Evolutionary conservation across 1,140 invertebrate species (phyloP), one percentile per base, ranked within the genome.

Genomic region (Caerostris darwini): DNA sequence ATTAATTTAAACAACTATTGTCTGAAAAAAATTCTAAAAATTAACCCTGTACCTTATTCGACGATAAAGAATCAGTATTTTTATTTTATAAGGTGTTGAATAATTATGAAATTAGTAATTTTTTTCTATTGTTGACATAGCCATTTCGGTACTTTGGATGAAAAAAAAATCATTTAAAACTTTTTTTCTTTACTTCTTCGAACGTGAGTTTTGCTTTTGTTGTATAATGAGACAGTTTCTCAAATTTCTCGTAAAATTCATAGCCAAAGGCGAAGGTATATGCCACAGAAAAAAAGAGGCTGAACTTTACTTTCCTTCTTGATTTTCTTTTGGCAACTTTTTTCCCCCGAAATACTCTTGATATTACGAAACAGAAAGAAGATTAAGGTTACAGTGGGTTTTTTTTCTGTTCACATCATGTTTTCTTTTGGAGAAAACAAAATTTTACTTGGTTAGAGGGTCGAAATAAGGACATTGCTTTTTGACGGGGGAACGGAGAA

Each of bases 201-300:
- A 87, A 71, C 34, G 34, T 69, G 53, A 69, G 56, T 64, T 89
- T 89, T 64, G 61, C 85, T 89, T 69, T 89, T 71, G 61, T 71
- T 64, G 64, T 89, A 89, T 89, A 89, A 89, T 89, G 87, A 89
- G 87, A 71, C 87, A 89, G 87, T 71, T 89, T 54, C 87, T 89
- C 64, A 67, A 89, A 89, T 69, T 89, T 69, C 87, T 89, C 57
- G 64, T 89, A 89, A 69, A 89, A 89, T 89, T 54, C 87, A 89
- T 89, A 58, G 64, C 87, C 64, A 69, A 69, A 59, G 87, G 87
- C 64, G 53, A 89, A 69, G 34, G 34, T 50, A 57, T 57, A 34
- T 19, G 50, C 7, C 8, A n/a, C 58, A 61, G 58, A 61, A 64
- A 87, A 87, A 89, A 89, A 71, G 19, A 5, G 3, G 6, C 61